These are phyloP conservation scores for Phymorhynchus buccinoides DNA, from an alignment of 1,140 invertebrate species.

Conservation along the genomic window DNA sequence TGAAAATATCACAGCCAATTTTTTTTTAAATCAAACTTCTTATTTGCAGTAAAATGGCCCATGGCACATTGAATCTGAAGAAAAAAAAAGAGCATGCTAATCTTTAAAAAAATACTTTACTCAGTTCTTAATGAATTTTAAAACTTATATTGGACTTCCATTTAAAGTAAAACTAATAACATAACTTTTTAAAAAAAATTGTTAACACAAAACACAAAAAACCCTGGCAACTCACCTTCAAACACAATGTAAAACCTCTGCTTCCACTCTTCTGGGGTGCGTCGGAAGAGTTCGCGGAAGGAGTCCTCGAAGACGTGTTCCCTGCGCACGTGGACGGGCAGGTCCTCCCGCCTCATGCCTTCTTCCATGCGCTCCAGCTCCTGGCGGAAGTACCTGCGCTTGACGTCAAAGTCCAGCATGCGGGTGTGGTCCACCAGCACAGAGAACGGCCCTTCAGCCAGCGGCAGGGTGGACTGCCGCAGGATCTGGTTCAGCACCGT, in stretches of 20 bases:
- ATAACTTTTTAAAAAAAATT: no score
- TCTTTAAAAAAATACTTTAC: no score
- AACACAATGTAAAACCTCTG: slow-evolving; percentile 96
- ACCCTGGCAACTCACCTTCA: slow-evolving; percentile 81
- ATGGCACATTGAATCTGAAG: no score
- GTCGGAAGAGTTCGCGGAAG: slow-evolving; percentile 89
- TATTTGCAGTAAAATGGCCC: no score
- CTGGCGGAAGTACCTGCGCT: slow-evolving; percentile 90
- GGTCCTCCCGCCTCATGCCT: slow-evolving; percentile 84
- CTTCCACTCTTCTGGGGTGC: slow-evolving; percentile 92
- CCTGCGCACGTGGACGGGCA: slow-evolving; percentile 90
- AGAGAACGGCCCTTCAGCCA: slow-evolving; percentile 90
- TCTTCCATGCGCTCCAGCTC: slow-evolving; percentile 83
- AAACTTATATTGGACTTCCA: no score
- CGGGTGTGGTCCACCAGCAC: slow-evolving; percentile 92
- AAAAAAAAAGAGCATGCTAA: no score
- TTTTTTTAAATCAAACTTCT: no score
- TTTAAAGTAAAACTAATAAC: no score
- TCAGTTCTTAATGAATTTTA: no score
- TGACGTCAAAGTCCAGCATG: slow-evolving; percentile 94
- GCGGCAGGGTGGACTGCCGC: slow-evolving; percentile 86
- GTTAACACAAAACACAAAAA: no score
- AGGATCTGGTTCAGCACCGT: slow-evolving; percentile 94
- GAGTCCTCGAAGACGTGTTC: slow-evolving; percentile 94
- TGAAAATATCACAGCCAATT: no score